phyloP scores from a whole-genome alignment of 2,113 vertebrate species.

The Colistium nudipinnis region DNA sequence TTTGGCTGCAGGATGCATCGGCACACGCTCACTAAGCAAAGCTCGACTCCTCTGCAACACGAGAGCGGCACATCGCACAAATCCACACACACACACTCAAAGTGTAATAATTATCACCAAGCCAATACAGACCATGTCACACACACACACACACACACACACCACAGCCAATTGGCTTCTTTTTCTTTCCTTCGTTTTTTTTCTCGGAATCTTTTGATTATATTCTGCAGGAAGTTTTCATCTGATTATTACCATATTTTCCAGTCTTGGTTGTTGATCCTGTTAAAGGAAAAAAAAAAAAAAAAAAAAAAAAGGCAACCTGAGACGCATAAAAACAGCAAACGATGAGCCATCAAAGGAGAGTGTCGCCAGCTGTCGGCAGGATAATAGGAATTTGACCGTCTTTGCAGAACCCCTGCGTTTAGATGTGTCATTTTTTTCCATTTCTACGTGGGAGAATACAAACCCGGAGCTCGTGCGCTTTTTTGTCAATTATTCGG shows the following conservation, averaged over 20 bases:
- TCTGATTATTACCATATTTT: slow-evolving; percentile 64
- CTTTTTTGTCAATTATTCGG: slow-evolving; percentile 44
- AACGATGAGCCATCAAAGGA: slow-evolving; percentile 59
- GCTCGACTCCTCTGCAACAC: neutral
- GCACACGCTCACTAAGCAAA: neutral
- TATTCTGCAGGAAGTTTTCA: slow-evolving; percentile 27
- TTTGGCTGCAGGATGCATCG: neutral
- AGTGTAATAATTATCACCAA: slow-evolving; percentile 48
- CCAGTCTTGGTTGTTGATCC: slow-evolving; percentile 50
- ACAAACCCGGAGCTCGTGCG: slow-evolving; percentile 19
- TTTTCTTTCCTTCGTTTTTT: too few species aligned
- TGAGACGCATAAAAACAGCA: slow-evolving; percentile 54
- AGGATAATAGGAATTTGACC: slow-evolving; percentile 56
- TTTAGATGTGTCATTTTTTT: slow-evolving; percentile 44
- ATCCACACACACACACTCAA: neutral
- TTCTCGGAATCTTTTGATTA: slow-evolving; percentile 66
- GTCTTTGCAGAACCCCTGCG: slow-evolving; percentile 42
- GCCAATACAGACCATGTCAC: slow-evolving; percentile 27
- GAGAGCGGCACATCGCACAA: slow-evolving; percentile 2
- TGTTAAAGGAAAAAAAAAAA: neutral
- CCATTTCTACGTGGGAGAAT: neutral
- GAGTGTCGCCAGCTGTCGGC: slow-evolving; percentile 34
- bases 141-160: too few species aligned
- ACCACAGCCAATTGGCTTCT: slow-evolving; percentile 10
- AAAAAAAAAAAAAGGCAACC: slow-evolving; percentile 31